These are phyloP conservation scores for Atta texana DNA, from an alignment of 1,140 invertebrate species.

Conservation along the genomic window DNA sequence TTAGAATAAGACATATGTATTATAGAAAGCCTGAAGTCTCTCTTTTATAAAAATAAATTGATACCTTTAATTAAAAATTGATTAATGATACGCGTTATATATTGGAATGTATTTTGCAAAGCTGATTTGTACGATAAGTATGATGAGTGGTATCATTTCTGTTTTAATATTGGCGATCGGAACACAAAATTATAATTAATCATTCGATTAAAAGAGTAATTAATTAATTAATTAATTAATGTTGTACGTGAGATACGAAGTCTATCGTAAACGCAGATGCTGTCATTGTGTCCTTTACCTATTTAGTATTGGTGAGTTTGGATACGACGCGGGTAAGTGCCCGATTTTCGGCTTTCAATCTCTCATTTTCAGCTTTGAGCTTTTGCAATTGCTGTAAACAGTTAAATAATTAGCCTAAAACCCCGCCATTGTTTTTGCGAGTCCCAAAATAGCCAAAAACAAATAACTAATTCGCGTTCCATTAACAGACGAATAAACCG, in stretches of 20 bases:
- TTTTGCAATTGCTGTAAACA: constrained; percentile 98
- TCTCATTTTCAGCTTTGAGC: constrained; percentile 98
- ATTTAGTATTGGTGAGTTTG: constrained; percentile 97
- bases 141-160: constrained; percentile 75
- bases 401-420: constrained; percentile 86
- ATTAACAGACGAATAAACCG: constrained; percentile 18
- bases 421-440: constrained; percentile 64
- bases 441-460: constrained; percentile 64
- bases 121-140: constrained; percentile 71
- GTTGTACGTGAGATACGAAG: constrained; percentile 81
- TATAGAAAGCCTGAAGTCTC: constrained; percentile 47
- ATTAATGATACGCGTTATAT: constrained; percentile 46
- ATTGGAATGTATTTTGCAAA: constrained; percentile 64
- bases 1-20: constrained; percentile 45
- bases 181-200: constrained; percentile 75
- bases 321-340: constrained; percentile 97
- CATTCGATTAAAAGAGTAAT: constrained; percentile 70
- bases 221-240: constrained; percentile 81
- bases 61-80: constrained; percentile 46
- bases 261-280: constrained; percentile 86
- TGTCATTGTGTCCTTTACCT: constrained; percentile 88
- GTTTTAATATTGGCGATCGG: constrained; percentile 76
- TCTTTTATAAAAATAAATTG: constrained; percentile 53
- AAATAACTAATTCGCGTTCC: constrained; percentile 56
- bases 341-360: constrained; percentile 97